Conservation (phyloP, 2,113 vertebrate species). For the Microcebus tavaratra region DNA sequence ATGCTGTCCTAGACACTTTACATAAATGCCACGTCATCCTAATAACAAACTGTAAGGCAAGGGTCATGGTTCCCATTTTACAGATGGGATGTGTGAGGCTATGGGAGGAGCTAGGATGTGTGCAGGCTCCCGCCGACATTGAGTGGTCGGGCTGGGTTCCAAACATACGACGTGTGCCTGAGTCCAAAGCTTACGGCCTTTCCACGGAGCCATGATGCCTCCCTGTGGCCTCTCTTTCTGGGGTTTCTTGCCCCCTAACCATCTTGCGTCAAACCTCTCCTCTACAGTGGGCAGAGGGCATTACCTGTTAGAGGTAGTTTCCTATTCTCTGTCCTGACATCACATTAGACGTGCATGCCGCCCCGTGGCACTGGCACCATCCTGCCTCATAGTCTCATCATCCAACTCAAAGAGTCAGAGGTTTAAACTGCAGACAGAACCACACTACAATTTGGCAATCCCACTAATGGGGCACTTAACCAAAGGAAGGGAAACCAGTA, state of each 20-base stretch:
- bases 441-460: too few relatives aligned
- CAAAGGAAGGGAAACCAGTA: too few relatives aligned
- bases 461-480: too few relatives aligned
- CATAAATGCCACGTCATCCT: background rate
- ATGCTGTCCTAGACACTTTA: background rate
- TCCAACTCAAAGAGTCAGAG: background rate
- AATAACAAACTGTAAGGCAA: background rate
- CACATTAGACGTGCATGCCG: background rate
- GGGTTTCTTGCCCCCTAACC: background rate
- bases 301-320: background rate
- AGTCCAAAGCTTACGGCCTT: background rate
- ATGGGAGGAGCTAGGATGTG: background rate
- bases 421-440: background rate
- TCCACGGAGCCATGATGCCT: background rate
- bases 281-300: background rate
- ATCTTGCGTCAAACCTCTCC: background rate
- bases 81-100: background rate
- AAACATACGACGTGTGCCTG: background rate
- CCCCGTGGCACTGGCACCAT: background rate
- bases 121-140: background rate
- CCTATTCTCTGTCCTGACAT: background rate
- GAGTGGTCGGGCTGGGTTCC: background rate
- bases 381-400: background rate
- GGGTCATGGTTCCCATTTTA: background rate
- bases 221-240: background rate